These are phyloP conservation scores for Sminthurides bifidus DNA, from an alignment of 1,140 invertebrate species.

Conservation along the genomic window DNA sequence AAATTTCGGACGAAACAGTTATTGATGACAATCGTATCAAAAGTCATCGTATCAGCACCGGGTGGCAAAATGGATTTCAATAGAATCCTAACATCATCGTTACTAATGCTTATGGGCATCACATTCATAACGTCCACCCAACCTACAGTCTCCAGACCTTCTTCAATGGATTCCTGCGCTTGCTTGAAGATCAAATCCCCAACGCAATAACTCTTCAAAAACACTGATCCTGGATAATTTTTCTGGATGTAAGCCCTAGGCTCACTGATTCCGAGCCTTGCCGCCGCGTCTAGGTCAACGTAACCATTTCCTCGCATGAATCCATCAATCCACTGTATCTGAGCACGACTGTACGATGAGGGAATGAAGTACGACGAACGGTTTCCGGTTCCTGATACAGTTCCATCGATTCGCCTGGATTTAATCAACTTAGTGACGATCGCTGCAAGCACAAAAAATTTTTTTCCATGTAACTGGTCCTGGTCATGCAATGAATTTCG, in stretches of 20 bases:
- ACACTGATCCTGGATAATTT: constrained; percentile 55
- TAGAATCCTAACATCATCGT: constrained; percentile 60
- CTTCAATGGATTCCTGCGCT: constrained; percentile 26
- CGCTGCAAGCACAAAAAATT: background rate
- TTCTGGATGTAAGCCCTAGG: constrained; percentile 68
- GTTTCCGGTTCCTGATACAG: constrained; percentile 59
- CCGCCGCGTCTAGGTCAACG: constrained; percentile 78
- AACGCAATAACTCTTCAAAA: constrained; percentile 64
- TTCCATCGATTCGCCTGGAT: constrained; percentile 58
- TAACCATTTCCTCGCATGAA: constrained; percentile 93
- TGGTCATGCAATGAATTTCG: background rate
- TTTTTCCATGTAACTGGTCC: background rate
- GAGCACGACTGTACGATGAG: constrained; percentile 70
- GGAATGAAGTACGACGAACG: constrained; percentile 66
- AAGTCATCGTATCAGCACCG: constrained; percentile 35
- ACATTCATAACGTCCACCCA: constrained; percentile 37
- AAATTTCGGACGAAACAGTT: constrained; percentile 56
- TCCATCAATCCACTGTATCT: constrained; percentile 78
- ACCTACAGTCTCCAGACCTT: constrained; percentile 22
- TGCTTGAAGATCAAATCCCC: constrained; percentile 61
- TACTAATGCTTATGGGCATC: constrained; percentile 65
- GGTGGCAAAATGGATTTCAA: constrained; percentile 47
- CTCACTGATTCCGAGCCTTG: constrained; percentile 77
- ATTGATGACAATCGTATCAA: constrained; percentile 43
- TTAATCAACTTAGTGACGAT: constrained; percentile 50